These are phyloP conservation scores for Marcusenius ussheri DNA, from an alignment of 2,113 vertebrate genomes.

Conservation along the genomic window DNA sequence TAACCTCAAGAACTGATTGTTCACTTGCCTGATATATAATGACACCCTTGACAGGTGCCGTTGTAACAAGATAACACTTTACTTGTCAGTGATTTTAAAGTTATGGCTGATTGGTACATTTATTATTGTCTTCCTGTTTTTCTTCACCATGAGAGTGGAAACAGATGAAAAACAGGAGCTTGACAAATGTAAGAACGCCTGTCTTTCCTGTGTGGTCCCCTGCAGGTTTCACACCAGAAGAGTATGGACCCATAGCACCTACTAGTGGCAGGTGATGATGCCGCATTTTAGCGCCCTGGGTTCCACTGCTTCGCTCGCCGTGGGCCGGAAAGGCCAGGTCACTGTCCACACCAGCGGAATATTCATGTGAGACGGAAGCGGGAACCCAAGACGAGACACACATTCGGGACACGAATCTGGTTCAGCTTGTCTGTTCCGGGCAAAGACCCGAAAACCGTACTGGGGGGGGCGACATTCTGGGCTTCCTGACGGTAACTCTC, in stretches of 20 bases:
- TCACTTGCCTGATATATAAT: not conserved
- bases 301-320: not conserved
- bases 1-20: not conserved
- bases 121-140: not conserved
- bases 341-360: conserved; percentile 8
- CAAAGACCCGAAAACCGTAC: not conserved
- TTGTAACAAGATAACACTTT: not conserved
- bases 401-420: not conserved
- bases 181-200: conserved; percentile 52
- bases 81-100: not conserved
- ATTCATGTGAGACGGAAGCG: not conserved
- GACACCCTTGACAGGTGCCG: not conserved
- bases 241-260: not conserved
- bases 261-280: not conserved
- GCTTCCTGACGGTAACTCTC: conserved; percentile 46
- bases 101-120: not conserved
- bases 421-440: not conserved
- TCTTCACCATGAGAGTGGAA: conserved; percentile 1
- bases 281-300: not conserved
- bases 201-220: conserved; percentile 30
- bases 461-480: not conserved
- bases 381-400: not conserved
- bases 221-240: conserved; percentile 51
- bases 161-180: conserved; percentile 43
- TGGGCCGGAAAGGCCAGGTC: conserved; percentile 19